phyloP scores from a whole-genome alignment of 2,888 invertebrate genomes.

The Lepetodrilus schrolli region DNA sequence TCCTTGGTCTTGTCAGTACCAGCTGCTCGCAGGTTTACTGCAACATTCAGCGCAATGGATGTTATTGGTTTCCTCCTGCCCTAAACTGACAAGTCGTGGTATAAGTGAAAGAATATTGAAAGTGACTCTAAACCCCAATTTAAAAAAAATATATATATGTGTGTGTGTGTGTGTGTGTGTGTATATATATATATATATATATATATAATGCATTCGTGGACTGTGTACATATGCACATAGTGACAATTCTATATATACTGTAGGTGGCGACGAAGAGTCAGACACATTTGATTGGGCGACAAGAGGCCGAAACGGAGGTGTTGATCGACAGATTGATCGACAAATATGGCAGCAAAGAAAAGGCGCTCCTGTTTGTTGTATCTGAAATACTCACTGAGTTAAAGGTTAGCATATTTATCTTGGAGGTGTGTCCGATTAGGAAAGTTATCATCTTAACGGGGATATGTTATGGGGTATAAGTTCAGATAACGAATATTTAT shows the following conservation, averaged over 20 bases:
- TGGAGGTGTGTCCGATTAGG: no score
- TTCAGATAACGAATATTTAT: no score
- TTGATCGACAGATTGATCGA: slow-evolving; percentile 55
- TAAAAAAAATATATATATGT: no score
- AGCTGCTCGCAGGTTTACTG: no score
- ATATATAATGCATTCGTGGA: neutral
- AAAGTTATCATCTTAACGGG: no score
- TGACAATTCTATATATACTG: neutral
- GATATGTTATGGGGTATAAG: no score
- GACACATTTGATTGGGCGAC: slow-evolving; percentile 56
- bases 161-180: neutral
- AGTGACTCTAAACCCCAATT: no score
- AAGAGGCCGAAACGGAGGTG: slow-evolving; percentile 66
- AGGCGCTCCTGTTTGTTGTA: slow-evolving; percentile 59
- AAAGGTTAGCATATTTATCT: slow-evolving; percentile 40
- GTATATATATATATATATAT: neutral
- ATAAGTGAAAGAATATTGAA: no score
- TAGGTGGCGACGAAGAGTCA: slow-evolving; percentile 61
- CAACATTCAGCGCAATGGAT: no score
- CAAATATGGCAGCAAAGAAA: slow-evolving; percentile 55
- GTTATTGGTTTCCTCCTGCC: no score
- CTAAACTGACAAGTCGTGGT: no score
- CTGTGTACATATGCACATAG: neutral
- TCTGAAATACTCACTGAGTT: slow-evolving; percentile 47
- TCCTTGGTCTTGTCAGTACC: no score